These are phyloP conservation scores for Ifrita kowaldi DNA, from an alignment of 2,113 vertebrate species.

Conservation along the genomic window DNA sequence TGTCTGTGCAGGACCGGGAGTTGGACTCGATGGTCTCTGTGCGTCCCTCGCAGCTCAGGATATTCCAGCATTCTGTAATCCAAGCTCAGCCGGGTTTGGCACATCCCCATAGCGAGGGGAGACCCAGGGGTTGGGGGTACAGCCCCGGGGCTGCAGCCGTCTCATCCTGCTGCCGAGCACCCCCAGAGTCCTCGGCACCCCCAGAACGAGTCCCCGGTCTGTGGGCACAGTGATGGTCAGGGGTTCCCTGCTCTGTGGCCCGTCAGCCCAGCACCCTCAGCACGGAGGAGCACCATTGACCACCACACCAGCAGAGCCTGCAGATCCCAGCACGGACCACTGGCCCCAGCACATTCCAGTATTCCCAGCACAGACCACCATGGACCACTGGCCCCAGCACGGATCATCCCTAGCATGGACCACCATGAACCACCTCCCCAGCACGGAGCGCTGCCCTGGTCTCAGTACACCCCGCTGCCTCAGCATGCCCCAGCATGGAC, in stretches of 20 bases:
- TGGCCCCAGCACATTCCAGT: not conserved
- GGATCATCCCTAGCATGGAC: too few relatives aligned
- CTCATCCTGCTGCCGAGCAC: not conserved
- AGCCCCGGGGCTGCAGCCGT: not conserved
- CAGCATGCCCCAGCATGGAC: not conserved
- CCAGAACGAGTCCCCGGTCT: not conserved
- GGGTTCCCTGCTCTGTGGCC: not conserved
- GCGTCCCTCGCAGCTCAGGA: not conserved
- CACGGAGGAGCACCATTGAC: not conserved
- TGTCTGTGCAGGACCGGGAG: not conserved
- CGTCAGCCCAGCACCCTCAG: not conserved
- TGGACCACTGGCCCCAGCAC: too few relatives aligned
- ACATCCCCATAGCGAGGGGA: too few relatives aligned
- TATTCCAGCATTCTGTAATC: not conserved
- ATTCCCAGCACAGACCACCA: too few relatives aligned
- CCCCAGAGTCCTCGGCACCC: not conserved
- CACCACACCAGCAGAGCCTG: not conserved
- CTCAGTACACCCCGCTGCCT: not conserved
- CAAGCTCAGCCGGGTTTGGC: not conserved
- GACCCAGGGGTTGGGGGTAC: too few relatives aligned
- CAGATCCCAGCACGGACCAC: not conserved
- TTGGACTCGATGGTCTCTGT: not conserved
- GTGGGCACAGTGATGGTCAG: accelerated
- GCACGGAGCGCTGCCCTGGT: not conserved
- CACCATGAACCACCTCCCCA: not conserved